Conservation (phyloP, 2,797 vertebrate species). For the Cyclopterus lumpus region DNA sequence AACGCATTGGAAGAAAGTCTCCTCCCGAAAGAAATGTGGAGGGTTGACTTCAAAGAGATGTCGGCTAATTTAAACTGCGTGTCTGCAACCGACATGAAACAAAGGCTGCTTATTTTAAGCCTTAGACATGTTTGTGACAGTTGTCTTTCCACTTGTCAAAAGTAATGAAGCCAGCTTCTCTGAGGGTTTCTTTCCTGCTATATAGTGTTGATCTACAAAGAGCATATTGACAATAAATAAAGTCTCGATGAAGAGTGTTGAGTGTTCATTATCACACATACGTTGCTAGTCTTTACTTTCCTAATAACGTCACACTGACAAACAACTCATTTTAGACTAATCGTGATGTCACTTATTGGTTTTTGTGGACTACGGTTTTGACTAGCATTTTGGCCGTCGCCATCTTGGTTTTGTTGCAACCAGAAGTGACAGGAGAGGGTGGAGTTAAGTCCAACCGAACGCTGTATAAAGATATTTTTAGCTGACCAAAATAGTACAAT, state of each 20-base stretch:
- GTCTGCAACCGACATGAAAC: conserved; percentile 36
- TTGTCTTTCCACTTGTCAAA: conserved; percentile 50
- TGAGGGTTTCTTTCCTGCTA: background rate
- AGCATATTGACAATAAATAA: conserved; percentile 8
- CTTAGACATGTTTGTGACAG: conserved; percentile 25
- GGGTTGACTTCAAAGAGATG: conserved; percentile 54
- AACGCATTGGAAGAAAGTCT: conserved; percentile 22
- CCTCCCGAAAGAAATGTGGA: conserved; percentile 28
- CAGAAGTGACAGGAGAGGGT: too few species aligned
- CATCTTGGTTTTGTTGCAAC: background rate
- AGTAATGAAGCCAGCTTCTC: conserved; percentile 34
- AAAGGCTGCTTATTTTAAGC: conserved; percentile 40
- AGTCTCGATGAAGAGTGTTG: conserved; percentile 8
- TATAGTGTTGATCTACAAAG: conserved; percentile 29
- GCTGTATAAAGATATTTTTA: too few species aligned
- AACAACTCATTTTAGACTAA: background rate
- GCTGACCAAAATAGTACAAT: too few species aligned
- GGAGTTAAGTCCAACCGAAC: too few species aligned
- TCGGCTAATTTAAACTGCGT: conserved; percentile 43
- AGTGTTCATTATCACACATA: conserved; percentile 7
- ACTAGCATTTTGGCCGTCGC: too few species aligned
- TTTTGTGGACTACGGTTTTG: too few species aligned
- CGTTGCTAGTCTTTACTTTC: background rate
- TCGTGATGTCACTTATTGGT: background rate
- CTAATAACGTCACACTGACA: background rate